Evolutionary conservation across 2,113 vertebrate species (phyloP).

Genomic region (Oceanodroma tethys): DNA sequence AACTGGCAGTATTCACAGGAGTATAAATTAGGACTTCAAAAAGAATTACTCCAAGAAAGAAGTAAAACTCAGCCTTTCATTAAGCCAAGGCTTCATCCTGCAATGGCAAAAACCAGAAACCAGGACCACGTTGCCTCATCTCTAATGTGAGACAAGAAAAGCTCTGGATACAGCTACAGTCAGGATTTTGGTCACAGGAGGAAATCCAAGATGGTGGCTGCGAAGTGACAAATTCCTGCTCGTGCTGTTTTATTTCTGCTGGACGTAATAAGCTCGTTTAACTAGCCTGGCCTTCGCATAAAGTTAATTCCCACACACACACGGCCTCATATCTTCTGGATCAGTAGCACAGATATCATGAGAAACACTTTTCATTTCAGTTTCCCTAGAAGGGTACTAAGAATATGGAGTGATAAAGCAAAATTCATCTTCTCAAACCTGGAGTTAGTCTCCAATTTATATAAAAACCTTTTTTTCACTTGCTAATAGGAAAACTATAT

Average conservation of each 20-base stretch:
- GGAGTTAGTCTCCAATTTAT: not conserved
- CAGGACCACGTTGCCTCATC: not conserved
- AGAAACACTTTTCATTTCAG: not conserved
- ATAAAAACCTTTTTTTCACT: not conserved
- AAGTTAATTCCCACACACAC: not conserved
- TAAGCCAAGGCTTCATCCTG: not conserved
- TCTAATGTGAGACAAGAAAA: not conserved
- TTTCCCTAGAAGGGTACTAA: not conserved
- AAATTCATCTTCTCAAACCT: not conserved
- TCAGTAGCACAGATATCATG: not conserved
- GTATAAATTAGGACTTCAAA: slow-evolving; percentile 18
- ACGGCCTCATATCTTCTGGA: not conserved
- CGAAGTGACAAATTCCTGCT: not conserved
- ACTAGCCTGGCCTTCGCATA: not conserved
- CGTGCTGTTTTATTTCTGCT: not conserved
- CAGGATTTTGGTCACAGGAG: not conserved
- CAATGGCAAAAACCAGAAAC: not conserved
- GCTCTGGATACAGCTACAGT: not conserved
- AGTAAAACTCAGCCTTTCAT: not conserved
- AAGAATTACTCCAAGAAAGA: not conserved
- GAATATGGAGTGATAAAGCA: not conserved
- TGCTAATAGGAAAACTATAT: not conserved
- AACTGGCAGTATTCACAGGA: not conserved
- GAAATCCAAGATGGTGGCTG: not conserved
- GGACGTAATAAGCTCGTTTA: not conserved